Evolutionary conservation across 2,888 invertebrate genomes (phyloP).

Genomic region (Mythimna ferrago): DNA sequence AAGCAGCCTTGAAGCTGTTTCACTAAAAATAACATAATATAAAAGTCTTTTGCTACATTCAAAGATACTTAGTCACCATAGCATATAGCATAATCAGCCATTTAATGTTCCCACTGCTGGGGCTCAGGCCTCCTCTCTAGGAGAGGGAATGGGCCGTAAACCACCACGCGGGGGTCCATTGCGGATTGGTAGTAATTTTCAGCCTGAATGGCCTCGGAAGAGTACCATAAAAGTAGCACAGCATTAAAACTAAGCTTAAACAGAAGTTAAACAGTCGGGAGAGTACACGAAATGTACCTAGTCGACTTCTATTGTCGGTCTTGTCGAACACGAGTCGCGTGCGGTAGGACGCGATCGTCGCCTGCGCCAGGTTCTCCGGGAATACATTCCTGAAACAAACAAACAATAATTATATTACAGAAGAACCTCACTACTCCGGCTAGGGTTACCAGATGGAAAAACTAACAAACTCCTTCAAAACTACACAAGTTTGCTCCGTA

Average conservation of each 20-base stretch:
- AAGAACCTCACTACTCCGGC: too few relatives aligned
- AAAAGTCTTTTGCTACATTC: too few relatives aligned
- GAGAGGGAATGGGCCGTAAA: too few relatives aligned
- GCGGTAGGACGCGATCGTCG: constrained; percentile 93
- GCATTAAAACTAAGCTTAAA: constrained; percentile 17
- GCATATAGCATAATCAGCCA: too few relatives aligned
- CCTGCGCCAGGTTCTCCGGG: constrained; percentile 97
- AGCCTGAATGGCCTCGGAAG: background rate
- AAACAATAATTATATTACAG: constrained; percentile 33
- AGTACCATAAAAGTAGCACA: too few relatives aligned
- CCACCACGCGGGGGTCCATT: too few relatives aligned
- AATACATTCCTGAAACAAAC: constrained; percentile 95
- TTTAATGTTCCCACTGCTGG: too few relatives aligned
- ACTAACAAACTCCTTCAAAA: background rate
- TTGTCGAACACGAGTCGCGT: constrained; percentile 79
- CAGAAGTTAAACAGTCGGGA: background rate
- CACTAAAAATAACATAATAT: too few relatives aligned
- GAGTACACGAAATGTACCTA: constrained; percentile 71
- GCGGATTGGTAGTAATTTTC: background rate
- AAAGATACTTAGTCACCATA: too few relatives aligned
- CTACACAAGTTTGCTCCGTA: background rate
- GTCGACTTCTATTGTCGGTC: constrained; percentile 75
- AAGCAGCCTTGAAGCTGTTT: too few relatives aligned
- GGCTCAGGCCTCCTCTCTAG: too few relatives aligned
- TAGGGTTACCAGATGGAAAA: too few relatives aligned